phyloP scores from a whole-genome alignment of 92 coral and sea anemone genomes.

The Phenganax subtilis region DNA sequence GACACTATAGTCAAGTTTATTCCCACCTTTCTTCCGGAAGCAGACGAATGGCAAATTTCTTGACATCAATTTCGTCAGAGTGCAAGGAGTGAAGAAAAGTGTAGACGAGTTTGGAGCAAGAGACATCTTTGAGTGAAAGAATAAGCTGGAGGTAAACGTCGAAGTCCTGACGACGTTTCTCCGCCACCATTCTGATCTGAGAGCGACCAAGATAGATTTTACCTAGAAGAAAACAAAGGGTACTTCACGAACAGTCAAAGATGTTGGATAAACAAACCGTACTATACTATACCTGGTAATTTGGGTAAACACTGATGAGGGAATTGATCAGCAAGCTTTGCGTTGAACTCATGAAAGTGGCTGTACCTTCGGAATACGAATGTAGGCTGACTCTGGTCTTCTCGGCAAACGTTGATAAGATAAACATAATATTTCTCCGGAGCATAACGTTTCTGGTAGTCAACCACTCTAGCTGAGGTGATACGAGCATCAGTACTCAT shows the following conservation, averaged over 20 bases:
- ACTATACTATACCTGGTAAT: constrained; percentile 55
- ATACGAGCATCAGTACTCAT: constrained; percentile 63
- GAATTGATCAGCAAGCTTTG: constrained; percentile 72
- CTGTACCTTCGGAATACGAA: constrained; percentile 93
- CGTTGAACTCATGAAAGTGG: constrained; percentile 85
- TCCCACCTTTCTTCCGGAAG: constrained; percentile 75
- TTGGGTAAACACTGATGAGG: constrained; percentile 74
- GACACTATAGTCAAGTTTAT: too few relatives aligned
- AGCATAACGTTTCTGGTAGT: constrained; percentile 87
- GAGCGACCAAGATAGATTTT: constrained; percentile 94
- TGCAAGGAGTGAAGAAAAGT: constrained; percentile 76
- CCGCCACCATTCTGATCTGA: constrained; percentile 97
- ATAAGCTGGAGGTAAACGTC: constrained; percentile 75
- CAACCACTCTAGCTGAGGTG: constrained; percentile 92
- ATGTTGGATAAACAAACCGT: background rate
- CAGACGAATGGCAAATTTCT: constrained; percentile 65
- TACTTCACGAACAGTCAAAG: background rate
- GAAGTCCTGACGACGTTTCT: constrained; percentile 81
- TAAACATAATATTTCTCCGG: constrained; percentile 93
- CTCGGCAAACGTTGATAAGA: constrained; percentile 82
- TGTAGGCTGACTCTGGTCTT: constrained; percentile 58
- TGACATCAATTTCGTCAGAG: constrained; percentile 71
- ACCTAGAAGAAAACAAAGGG: background rate
- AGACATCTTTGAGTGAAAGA: constrained; percentile 67
- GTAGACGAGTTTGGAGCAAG: constrained; percentile 80